phyloP scores from a whole-genome alignment of 2,888 invertebrate genomes.

The Hermodice carunculata region DNA sequence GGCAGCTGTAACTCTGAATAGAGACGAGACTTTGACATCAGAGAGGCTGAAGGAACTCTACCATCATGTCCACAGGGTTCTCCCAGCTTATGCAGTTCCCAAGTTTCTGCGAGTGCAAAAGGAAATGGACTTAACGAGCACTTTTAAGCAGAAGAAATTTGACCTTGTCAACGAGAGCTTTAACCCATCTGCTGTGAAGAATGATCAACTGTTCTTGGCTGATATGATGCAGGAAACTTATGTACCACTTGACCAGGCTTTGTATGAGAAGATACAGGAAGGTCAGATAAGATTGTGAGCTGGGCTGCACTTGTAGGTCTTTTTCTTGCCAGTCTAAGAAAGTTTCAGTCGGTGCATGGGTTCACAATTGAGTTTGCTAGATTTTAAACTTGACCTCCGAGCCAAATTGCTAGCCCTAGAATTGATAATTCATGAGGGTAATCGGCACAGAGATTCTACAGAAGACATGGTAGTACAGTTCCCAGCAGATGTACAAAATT shows the following conservation, averaged over 20 bases:
- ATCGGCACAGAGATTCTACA: no score
- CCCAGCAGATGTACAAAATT: no score
- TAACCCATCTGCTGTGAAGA: slow-evolving; percentile 39
- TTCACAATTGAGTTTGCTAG: no score
- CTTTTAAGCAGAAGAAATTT: slow-evolving; percentile 56
- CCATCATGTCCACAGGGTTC: slow-evolving; percentile 39
- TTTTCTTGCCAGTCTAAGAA: no score
- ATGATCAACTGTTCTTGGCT: slow-evolving; percentile 49
- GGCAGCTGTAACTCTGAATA: slow-evolving; percentile 51
- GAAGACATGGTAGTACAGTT: no score
- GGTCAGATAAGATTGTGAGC: no score
- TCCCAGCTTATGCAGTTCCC: slow-evolving; percentile 55
- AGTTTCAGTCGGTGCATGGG: no score
- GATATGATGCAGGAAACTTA: slow-evolving; percentile 43
- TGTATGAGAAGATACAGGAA: no score
- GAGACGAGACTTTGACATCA: slow-evolving; percentile 28
- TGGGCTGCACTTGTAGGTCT: no score
- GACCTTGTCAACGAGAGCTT: slow-evolving; percentile 55
- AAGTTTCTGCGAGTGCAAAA: slow-evolving; percentile 48
- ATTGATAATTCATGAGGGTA: no score
- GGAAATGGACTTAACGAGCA: slow-evolving; percentile 47
- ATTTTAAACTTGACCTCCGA: no score
- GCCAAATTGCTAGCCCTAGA: no score
- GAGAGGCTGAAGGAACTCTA: slow-evolving; percentile 36
- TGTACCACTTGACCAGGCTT: slow-evolving; percentile 33